Evolutionary conservation across 2,888 invertebrate genomes (phyloP).

Genomic region (Meloe dianella): DNA sequence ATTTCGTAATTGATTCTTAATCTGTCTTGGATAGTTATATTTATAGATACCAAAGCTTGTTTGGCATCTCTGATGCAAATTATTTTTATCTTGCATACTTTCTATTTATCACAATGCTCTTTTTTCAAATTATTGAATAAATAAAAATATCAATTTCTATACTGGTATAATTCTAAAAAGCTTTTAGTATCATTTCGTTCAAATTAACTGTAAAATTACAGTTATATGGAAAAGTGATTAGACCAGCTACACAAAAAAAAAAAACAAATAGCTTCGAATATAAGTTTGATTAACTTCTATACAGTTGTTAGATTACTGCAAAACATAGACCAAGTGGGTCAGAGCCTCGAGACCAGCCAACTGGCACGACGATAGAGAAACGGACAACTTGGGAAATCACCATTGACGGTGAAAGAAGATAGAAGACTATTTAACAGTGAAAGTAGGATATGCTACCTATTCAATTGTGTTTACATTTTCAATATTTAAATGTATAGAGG

Average conservation of each 20-base stretch:
- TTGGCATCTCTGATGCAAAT: conserved; percentile 32
- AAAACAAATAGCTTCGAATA: background rate
- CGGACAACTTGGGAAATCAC: conserved; percentile 24
- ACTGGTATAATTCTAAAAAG: background rate
- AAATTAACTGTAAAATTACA: conserved; percentile 10
- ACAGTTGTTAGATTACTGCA: conserved; percentile 23
- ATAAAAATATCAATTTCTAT: background rate
- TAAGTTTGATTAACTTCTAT: background rate
- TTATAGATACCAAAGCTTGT: conserved; percentile 21
- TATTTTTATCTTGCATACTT: conserved; percentile 30
- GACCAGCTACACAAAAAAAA: background rate
- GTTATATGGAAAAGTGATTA: conserved; percentile 10
- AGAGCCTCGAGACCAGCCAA: conserved; percentile 33
- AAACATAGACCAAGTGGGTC: conserved; percentile 41
- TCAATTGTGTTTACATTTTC: conserved; percentile 32
- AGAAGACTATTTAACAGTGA: conserved; percentile 42
- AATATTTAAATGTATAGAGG: background rate
- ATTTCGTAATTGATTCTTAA: conserved; percentile 11
- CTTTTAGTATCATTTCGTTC: background rate
- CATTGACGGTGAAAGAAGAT: conserved; percentile 36
- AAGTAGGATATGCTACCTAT: conserved; percentile 44
- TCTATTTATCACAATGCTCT: conserved; percentile 28
- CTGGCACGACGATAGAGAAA: conserved; percentile 41
- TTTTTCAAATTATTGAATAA: background rate
- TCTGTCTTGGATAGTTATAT: conserved; percentile 12